Percentiles rank a stretch among this genome's conserved stretches.
Evolutionary conservation across 2,797 vertebrate genomes (phyloP).

Genomic region (Sparidentex hasta): DNA sequence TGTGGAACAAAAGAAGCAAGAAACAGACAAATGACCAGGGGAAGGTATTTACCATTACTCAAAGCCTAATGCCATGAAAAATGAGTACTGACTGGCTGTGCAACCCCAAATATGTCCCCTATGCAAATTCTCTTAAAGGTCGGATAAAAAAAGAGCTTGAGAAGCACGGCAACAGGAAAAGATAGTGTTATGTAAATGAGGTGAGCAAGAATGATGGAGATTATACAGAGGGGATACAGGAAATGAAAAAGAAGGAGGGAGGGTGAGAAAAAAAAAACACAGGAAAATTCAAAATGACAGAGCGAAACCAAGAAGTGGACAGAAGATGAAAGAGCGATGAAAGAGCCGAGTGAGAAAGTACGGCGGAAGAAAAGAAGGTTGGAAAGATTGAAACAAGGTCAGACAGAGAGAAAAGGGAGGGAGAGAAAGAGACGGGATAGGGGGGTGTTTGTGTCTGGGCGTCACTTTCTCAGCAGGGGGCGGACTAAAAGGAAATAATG

Average conservation of each 20-base stretch:
- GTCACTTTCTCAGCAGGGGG: conserved; percentile 79
- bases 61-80: conserved; percentile 84
- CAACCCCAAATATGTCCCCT: conserved; percentile 86
- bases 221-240: conserved; percentile 70
- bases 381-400: conserved; percentile 84
- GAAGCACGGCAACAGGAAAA: conserved; percentile 75
- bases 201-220: conserved; percentile 73
- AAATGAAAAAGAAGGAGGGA: conserved; percentile 69
- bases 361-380: conserved; percentile 58
- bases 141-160: conserved; percentile 77
- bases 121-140: conserved; percentile 89
- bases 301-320: conserved; percentile 82
- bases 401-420: conserved; percentile 73
- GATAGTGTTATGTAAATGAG: conserved; percentile 80
- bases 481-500: conserved; percentile 83
- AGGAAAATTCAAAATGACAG: conserved; percentile 79
- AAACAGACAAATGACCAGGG: conserved; percentile 82
- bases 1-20: conserved; percentile 74
- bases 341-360: conserved; percentile 74
- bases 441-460: conserved; percentile 81
- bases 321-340: conserved; percentile 74
- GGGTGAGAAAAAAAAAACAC: conserved; percentile 29
- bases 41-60: conserved; percentile 86
- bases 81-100: conserved; percentile 82
- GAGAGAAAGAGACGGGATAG: conserved; percentile 58